A percentile compares a stretch with the other conserved stretches of the same genome.
Conservation (phyloP, 2,797 vertebrate genomes). For the Taenioides sp. region DNA sequence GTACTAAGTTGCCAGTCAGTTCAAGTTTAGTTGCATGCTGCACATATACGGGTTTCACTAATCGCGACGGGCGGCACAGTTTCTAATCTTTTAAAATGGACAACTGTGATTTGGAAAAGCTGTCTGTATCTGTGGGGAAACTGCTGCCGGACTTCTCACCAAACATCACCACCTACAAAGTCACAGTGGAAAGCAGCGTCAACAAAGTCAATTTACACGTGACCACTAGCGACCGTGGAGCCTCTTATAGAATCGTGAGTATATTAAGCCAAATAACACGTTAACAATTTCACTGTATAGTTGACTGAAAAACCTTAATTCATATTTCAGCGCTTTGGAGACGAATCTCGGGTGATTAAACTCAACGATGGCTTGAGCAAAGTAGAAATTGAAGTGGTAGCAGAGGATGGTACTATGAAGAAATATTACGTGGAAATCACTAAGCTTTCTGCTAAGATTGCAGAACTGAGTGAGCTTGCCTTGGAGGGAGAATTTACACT, state of each 20-base stretch:
- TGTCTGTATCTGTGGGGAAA: slow-evolving; percentile 49
- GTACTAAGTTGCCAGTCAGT: not conserved
- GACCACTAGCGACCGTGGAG: slow-evolving; percentile 62
- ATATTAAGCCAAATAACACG: not conserved
- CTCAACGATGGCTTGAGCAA: slow-evolving; percentile 64
- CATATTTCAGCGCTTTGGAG: slow-evolving; percentile 56
- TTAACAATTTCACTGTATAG: not conserved
- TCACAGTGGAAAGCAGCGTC: slow-evolving; percentile 59
- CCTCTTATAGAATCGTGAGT: slow-evolving; percentile 68
- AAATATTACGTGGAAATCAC: slow-evolving; percentile 65
- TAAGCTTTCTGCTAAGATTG: slow-evolving; percentile 61
- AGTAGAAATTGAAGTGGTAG: slow-evolving; percentile 68
- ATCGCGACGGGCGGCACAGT: not conserved
- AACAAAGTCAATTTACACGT: slow-evolving; percentile 50
- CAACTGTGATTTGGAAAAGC: slow-evolving; percentile 74
- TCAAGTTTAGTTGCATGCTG: not conserved
- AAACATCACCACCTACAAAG: slow-evolving; percentile 53
- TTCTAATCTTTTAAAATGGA: slow-evolving; percentile 56
- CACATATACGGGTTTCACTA: not conserved
- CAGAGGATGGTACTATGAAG: slow-evolving; percentile 73
- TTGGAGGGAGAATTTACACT: slow-evolving; percentile 51
- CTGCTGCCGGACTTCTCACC: slow-evolving; percentile 63
- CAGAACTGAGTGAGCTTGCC: slow-evolving; percentile 58
- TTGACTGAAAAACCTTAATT: not conserved
- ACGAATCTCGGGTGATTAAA: slow-evolving; percentile 53